Evolutionary conservation across 2,113 vertebrate species (phyloP).

Genomic region (Melanerpes aurifrons): DNA sequence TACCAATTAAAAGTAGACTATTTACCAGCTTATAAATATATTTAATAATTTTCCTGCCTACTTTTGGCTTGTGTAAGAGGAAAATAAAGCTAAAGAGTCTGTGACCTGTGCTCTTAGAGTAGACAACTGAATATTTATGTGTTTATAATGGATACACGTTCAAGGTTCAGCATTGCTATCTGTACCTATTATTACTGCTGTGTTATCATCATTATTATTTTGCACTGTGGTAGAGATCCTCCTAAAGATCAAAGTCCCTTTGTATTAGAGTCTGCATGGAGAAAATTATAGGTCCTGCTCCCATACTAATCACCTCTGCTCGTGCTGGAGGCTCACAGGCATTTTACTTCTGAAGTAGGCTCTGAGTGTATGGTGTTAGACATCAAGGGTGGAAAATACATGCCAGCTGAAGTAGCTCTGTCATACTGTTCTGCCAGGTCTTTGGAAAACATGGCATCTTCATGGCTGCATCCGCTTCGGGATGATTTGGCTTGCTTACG

Average conservation of each 20-base stretch:
- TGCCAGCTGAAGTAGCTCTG: not conserved
- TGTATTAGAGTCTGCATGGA: not conserved
- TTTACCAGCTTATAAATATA: not conserved
- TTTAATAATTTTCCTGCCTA: not conserved
- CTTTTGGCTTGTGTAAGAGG: constrained; percentile 18
- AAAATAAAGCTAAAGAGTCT: constrained; percentile 17
- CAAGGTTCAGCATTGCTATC: constrained; percentile 26
- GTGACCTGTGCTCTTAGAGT: constrained; percentile 29
- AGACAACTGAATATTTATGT: constrained; percentile 53
- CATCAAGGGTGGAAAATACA: not conserved
- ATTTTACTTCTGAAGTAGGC: not conserved
- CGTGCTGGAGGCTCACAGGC: not conserved
- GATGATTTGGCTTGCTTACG: not conserved
- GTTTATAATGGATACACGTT: constrained; percentile 36
- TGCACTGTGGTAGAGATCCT: not conserved
- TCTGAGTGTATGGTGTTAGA: not conserved
- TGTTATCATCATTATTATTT: constrained; percentile 39
- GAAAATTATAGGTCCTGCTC: not conserved
- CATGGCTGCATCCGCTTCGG: not conserved
- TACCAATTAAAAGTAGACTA: not conserved
- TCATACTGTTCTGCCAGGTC: not conserved
- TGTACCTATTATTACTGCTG: constrained; percentile 52
- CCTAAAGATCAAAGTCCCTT: constrained; percentile 36
- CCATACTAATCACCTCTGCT: not conserved
- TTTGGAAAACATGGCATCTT: not conserved